Conservation (phyloP, 2,113 vertebrate genomes). For the Lophura nycthemera region DNA sequence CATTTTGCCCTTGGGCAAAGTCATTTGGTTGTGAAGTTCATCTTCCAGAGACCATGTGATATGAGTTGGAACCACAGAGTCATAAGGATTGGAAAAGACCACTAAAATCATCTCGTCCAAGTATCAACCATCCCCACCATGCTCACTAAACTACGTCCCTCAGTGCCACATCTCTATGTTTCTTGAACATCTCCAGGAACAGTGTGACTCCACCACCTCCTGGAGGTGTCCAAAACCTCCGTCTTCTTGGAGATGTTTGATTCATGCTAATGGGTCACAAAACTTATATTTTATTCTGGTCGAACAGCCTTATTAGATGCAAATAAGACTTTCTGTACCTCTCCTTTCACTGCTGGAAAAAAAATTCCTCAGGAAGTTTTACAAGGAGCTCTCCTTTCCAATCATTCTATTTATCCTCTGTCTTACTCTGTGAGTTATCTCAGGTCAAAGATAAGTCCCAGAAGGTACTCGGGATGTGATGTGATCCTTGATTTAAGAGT, state of each 20-base stretch:
- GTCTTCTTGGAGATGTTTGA: neutral
- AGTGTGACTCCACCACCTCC: no score
- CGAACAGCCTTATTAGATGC: neutral
- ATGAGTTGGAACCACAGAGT: neutral
- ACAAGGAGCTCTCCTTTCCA: neutral
- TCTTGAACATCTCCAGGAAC: no score
- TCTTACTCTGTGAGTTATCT: neutral
- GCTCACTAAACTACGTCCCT: no score
- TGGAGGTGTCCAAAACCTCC: neutral
- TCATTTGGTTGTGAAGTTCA: neutral
- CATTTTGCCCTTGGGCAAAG: neutral
- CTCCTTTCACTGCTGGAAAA: fast-evolving
- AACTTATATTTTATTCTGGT: neutral
- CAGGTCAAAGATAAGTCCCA: neutral
- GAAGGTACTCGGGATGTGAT: neutral
- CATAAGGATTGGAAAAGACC: no score
- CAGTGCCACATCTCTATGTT: no score
- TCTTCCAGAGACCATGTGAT: neutral
- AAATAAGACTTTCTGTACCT: neutral
- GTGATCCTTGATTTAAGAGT: neutral
- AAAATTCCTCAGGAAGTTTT: neutral
- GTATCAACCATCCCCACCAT: no score
- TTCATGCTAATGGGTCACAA: neutral
- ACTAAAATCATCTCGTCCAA: no score
- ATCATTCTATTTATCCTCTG: neutral